Conservation (phyloP, 2,888 invertebrate genomes). For the Tiphia femorata region DNA sequence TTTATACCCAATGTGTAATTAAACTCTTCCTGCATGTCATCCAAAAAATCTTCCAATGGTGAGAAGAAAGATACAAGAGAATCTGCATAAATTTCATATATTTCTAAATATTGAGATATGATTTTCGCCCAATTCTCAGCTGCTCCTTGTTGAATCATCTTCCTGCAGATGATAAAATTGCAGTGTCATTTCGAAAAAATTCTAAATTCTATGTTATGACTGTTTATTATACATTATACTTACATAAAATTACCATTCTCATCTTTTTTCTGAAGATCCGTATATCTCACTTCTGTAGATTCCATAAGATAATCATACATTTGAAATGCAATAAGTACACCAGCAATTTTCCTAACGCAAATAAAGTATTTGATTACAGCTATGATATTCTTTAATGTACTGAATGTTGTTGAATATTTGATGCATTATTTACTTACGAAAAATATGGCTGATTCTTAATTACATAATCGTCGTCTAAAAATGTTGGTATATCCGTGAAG, state of each 20-base stretch:
- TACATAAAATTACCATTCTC: constrained; percentile 50
- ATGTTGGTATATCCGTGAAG: constrained; percentile 47
- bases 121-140: constrained; percentile 48
- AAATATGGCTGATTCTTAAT: constrained; percentile 59
- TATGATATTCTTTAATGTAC: too few relatives aligned
- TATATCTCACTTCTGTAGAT: constrained; percentile 53
- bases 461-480: constrained; percentile 56
- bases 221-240: constrained; percentile 28
- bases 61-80: constrained; percentile 51
- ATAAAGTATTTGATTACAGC: not conserved
- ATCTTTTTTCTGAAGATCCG: constrained; percentile 32
- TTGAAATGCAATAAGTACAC: constrained; percentile 58
- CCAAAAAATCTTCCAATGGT: constrained; percentile 52
- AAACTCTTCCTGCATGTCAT: constrained; percentile 40
- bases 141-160: constrained; percentile 50
- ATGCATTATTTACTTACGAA: constrained; percentile 49
- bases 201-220: not conserved
- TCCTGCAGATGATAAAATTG: constrained; percentile 35
- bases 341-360: constrained; percentile 54
- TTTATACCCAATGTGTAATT: constrained; percentile 28
- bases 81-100: constrained; percentile 43
- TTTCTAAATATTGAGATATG: constrained; percentile 39
- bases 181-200: not conserved
- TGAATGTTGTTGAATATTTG: not conserved
- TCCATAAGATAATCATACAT: constrained; percentile 56